Evolutionary conservation across 2,113 vertebrate genomes (phyloP), one percentile per base, ranked within the genome.

Genomic region (Tiliqua scincoides): DNA sequence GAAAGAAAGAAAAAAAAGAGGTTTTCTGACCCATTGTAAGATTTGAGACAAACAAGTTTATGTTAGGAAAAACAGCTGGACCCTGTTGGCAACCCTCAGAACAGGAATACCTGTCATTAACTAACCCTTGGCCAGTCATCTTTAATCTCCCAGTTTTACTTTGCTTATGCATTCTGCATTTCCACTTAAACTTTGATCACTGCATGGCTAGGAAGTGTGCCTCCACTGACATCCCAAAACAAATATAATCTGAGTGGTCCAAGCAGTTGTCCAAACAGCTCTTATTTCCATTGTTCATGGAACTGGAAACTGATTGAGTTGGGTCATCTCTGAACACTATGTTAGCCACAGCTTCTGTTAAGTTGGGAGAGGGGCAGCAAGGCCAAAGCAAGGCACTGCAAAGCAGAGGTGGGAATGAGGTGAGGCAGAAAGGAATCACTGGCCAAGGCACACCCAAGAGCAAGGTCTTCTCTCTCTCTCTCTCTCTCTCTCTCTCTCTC

Each of bases 11-110:
- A 40, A 82, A 90, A 79, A 81, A 21, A 40, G 23, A 57, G 40
- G n/a, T 88, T 82, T 48, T 48, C 43, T 48, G 43, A 48, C 43
- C 43, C 43, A 48, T 48, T 48, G n/a, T 88, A 80, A 89, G 86
- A 75, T 77, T 80, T 87, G 48, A 91, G 61, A 88, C 85, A 83
- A 91, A 74, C 89, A 89, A 87, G 30, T 88, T 92, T 91, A 83
- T 92, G 81, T 71, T 82, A 23, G 15, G 82, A 67, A 84, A 68
- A 40, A 67, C 65, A 89, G 63, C 79, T 91, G 82, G 71, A 84
- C 71, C 61, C 32, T 75, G 75, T 23, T 35, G 54, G 25, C 67
- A 48, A 37, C 15, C 21, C 35, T 65, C 52, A 85, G 86, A 71
- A 84, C 71, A 85, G 78, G 18, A 48, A 85, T 87, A 90, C 59